phyloP scores from a whole-genome alignment of 2,888 invertebrate genomes.

The Lottia gigantea region DNA sequence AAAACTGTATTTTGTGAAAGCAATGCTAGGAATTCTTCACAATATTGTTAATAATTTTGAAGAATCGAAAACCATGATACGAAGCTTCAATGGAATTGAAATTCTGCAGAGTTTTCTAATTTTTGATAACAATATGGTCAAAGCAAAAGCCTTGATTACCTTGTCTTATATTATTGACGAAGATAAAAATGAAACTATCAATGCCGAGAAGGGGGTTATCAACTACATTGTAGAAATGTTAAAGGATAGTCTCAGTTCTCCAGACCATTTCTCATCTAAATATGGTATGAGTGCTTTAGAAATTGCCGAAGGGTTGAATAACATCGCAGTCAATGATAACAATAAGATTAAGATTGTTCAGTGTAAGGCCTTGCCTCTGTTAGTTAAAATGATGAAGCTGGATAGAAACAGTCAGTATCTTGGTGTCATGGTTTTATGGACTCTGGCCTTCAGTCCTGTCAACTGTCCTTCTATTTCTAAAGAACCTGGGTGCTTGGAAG shows the following conservation, averaged over 20 bases:
- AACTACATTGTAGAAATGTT: constrained; percentile 57
- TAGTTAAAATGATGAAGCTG: constrained; percentile 36
- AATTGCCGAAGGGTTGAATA: constrained; percentile 56
- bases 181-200: constrained; percentile 55
- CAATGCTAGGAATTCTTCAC: constrained; percentile 61
- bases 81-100: constrained; percentile 40
- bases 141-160: constrained; percentile 59
- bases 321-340: constrained; percentile 53
- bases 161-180: constrained; percentile 61
- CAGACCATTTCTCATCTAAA: constrained; percentile 53
- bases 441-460: constrained; percentile 56
- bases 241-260: constrained; percentile 51
- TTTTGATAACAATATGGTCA: constrained; percentile 42
- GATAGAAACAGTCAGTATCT: constrained; percentile 44
- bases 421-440: constrained; percentile 59
- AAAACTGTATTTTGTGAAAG: constrained; percentile 50
- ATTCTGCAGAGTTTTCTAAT: constrained; percentile 38
- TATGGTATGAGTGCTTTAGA: constrained; percentile 62
- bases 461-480: constrained; percentile 51
- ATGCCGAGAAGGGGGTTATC: constrained; percentile 54
- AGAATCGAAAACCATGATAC: constrained; percentile 46
- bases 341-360: constrained; percentile 58
- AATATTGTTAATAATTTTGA: constrained; percentile 56
- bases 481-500: constrained; percentile 49
- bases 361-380: constrained; percentile 47